These are phyloP conservation scores for Lycia hirtaria DNA, from an alignment of 2,888 invertebrate genomes.

Conservation along the genomic window DNA sequence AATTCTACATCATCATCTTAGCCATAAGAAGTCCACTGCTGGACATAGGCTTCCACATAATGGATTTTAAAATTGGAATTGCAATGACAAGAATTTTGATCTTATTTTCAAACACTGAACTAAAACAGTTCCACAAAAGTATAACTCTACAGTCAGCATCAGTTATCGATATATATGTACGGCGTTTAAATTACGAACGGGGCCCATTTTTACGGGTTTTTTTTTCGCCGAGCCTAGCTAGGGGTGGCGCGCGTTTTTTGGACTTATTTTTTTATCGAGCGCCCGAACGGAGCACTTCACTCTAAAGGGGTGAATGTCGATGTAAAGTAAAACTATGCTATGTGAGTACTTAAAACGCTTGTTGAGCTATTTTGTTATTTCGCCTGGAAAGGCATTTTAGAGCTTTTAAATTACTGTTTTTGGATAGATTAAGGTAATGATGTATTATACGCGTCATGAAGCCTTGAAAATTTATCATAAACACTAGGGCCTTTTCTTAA, in stretches of 20 bases:
- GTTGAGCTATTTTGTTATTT: neutral
- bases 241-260: slow-evolving; percentile 77
- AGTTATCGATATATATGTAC: slow-evolving; percentile 76
- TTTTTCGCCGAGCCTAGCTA: slow-evolving; percentile 78
- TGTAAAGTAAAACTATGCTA: slow-evolving; percentile 52
- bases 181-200: slow-evolving; percentile 82
- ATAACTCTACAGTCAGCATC: slow-evolving; percentile 47
- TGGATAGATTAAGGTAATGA: no score
- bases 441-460: no score
- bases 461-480: no score
- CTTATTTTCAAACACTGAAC: neutral
- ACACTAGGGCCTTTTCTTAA: no score
- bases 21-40: no score
- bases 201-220: slow-evolving; percentile 77
- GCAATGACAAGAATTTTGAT: no score
- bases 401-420: no score
- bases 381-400: neutral
- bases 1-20: no score
- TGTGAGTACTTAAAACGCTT: slow-evolving; percentile 1
- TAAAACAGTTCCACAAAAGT: slow-evolving; percentile 18
- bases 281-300: slow-evolving; percentile 64
- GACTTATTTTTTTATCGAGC: slow-evolving; percentile 67
- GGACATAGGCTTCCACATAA: no score
- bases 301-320: slow-evolving; percentile 70
- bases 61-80: no score